Evolutionary conservation across 2,113 vertebrate species (phyloP).

Genomic region (Aphelocoma coerulescens): DNA sequence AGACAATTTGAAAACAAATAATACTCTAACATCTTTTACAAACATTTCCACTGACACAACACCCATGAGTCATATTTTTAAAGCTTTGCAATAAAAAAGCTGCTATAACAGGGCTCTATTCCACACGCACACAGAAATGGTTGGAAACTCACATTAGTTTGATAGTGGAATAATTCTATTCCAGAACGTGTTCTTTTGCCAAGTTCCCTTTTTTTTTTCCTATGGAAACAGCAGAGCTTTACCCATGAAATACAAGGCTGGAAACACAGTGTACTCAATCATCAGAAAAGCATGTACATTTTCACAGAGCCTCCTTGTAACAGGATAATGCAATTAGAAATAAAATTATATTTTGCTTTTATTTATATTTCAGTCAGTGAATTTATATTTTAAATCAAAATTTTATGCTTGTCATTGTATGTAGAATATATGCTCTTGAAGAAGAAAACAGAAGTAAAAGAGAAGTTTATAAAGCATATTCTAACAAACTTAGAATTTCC

Average conservation of each 20-base stretch:
- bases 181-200: not conserved
- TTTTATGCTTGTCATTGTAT: not conserved
- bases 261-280: not conserved
- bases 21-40: not conserved
- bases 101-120: not conserved
- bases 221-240: conserved; percentile 28
- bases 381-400: not conserved
- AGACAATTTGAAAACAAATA: conserved; percentile 15
- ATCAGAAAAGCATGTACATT: conserved; percentile 37
- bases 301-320: not conserved
- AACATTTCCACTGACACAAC: conserved; percentile 5
- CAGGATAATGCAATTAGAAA: conserved; percentile 15
- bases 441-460: not conserved
- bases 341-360: not conserved
- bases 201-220: not conserved
- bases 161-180: conserved; percentile 42
- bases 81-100: conserved; percentile 52
- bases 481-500: not conserved
- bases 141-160: conserved; percentile 27
- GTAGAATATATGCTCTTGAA: not conserved
- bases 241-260: not conserved
- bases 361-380: not conserved
- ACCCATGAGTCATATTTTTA: conserved; percentile 1
- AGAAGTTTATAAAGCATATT: not conserved
- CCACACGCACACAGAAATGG: not conserved